phyloP scores from a whole-genome alignment of 2,113 vertebrate species.

The Psettodes erumei region DNA sequence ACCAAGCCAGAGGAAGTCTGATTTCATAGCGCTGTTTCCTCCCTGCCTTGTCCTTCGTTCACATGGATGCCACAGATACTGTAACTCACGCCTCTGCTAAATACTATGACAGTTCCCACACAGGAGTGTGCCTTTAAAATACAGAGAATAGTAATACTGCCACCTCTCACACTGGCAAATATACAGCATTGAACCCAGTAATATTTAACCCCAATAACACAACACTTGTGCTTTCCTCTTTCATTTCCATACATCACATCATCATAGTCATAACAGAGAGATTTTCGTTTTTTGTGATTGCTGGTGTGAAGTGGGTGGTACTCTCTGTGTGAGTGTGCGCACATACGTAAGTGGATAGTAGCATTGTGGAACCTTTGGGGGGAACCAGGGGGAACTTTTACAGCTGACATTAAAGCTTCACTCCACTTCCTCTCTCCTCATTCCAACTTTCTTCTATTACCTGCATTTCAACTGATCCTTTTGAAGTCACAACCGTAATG shows the following conservation, averaged over 20 bases:
- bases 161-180: background rate
- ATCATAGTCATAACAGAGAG: background rate
- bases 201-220: too few species aligned
- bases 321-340: background rate
- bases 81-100: background rate
- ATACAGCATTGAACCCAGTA: background rate
- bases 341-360: background rate
- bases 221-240: too few species aligned
- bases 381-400: conserved; percentile 60
- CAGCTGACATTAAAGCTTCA: conserved; percentile 71
- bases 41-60: background rate
- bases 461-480: conserved; percentile 17
- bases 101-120: background rate
- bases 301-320: background rate
- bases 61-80: background rate
- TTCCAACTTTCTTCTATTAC: conserved; percentile 29
- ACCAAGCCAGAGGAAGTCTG: conserved; percentile 20
- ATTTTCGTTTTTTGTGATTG: background rate
- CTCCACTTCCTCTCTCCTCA: conserved; percentile 45
- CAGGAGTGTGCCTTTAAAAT: background rate
- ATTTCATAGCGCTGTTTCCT: conserved; percentile 23
- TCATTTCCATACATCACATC: conserved; percentile 1
- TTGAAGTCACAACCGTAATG: background rate
- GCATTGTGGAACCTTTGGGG: conserved; percentile 10
- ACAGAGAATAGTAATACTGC: background rate